phyloP scores from a whole-genome alignment of 2,113 vertebrate species.

The Oceanites oceanicus region DNA sequence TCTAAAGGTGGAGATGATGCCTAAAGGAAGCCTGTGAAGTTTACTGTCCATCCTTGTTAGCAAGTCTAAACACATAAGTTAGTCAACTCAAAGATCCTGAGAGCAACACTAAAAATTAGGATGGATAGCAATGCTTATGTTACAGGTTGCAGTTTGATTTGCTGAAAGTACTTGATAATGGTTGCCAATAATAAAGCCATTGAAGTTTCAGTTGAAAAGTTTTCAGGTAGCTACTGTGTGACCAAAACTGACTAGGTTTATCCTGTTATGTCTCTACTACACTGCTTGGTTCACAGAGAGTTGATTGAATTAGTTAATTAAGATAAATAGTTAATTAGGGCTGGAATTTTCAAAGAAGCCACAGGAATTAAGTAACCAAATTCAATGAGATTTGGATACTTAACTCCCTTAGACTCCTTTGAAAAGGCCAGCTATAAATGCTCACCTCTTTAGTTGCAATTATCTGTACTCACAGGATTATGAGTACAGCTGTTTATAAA shows the following conservation, averaged over 20 bases:
- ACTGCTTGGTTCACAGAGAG: slow-evolving; percentile 1
- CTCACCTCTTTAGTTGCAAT: slow-evolving; percentile 27
- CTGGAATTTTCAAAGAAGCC: slow-evolving; percentile 59
- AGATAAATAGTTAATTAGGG: slow-evolving; percentile 24
- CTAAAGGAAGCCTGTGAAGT: background rate
- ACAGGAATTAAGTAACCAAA: slow-evolving; percentile 59
- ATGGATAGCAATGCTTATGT: background rate
- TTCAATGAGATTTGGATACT: slow-evolving; percentile 19
- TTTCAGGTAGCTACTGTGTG: background rate
- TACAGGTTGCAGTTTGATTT: background rate
- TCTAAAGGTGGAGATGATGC: background rate
- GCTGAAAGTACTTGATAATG: background rate
- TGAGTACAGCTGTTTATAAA: slow-evolving; percentile 42
- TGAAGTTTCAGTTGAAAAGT: background rate
- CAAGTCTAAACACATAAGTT: background rate
- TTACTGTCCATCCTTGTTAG: background rate
- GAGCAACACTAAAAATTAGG: background rate
- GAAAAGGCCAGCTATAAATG: slow-evolving; percentile 43
- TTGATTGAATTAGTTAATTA: slow-evolving; percentile 49
- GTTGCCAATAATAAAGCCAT: background rate
- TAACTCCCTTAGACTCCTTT: slow-evolving; percentile 32
- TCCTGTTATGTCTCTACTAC: background rate
- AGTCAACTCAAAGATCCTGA: background rate
- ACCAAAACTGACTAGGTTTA: background rate
- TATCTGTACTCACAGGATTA: slow-evolving; percentile 30